Conservation (phyloP, 2,797 vertebrate species). For the Mico argentatus region DNA sequence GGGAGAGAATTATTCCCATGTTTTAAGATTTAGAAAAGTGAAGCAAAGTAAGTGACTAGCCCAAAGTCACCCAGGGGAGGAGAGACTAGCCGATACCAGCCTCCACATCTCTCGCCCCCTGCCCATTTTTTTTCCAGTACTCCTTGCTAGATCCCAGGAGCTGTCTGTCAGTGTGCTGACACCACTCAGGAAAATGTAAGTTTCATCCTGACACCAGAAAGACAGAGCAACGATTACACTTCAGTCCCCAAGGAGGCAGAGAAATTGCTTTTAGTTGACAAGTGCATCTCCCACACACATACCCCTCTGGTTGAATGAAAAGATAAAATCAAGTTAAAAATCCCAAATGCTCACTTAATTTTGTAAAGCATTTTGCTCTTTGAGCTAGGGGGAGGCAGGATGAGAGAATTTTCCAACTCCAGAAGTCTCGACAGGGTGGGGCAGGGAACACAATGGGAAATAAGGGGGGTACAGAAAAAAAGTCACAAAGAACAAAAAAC, state of each 20-base stretch:
- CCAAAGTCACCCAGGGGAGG: neutral
- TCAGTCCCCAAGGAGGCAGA: conserved; percentile 75
- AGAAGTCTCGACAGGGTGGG: neutral
- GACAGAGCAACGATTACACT: conserved; percentile 70
- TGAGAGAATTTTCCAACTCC: conserved; percentile 64
- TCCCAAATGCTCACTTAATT: conserved; percentile 74
- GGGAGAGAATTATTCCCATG: neutral
- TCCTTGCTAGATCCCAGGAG: conserved; percentile 55
- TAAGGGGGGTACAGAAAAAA: conserved; percentile 9
- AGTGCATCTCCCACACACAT: conserved; percentile 74
- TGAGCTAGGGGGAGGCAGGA: conserved; percentile 56
- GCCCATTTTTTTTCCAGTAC: conserved; percentile 48
- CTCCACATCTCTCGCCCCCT: neutral
- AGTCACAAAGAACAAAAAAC: conserved; percentile 54
- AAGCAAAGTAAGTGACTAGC: conserved; percentile 42
- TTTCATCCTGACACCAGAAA: conserved; percentile 74
- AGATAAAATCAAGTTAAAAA: conserved; percentile 76
- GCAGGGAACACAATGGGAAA: conserved; percentile 4
- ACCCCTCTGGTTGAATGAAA: conserved; percentile 77
- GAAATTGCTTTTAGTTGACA: conserved; percentile 79
- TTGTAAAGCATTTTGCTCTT: conserved; percentile 73
- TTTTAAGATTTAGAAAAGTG: conserved; percentile 55
- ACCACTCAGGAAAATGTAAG: conserved; percentile 70
- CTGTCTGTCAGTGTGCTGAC: conserved; percentile 73
- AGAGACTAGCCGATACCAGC: neutral